phyloP scores from a whole-genome alignment of 2,113 vertebrate species.

The Alexandromys fortis region DNA sequence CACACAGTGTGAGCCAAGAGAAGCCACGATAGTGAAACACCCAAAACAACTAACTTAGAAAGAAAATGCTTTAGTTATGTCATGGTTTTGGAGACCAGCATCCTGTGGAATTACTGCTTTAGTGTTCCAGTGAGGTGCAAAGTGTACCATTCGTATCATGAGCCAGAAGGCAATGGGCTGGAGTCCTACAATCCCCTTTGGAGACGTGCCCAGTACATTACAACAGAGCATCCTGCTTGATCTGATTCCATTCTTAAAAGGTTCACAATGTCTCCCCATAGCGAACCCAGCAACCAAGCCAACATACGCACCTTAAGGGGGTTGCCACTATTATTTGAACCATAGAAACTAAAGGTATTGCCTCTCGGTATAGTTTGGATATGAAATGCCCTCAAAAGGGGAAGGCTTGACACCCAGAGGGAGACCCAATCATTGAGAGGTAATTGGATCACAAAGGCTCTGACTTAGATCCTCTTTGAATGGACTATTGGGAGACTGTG shows the following conservation, averaged over 20 bases:
- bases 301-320: neutral
- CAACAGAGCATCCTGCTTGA: neutral
- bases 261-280: neutral
- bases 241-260: neutral
- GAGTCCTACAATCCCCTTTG: neutral
- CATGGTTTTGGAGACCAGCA: neutral
- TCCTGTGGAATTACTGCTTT: neutral
- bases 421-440: neutral
- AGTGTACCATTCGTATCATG: neutral
- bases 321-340: neutral
- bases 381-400: neutral
- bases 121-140: neutral
- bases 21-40: neutral
- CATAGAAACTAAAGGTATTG: neutral
- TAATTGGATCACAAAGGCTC: neutral
- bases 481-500: neutral
- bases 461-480: neutral
- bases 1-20: neutral
- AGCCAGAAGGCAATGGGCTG: neutral
- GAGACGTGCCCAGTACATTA: neutral
- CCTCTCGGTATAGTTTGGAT: neutral
- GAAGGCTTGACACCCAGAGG: neutral
- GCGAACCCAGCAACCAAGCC: neutral
- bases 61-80: neutral
- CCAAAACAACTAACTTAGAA: neutral